Conservation (phyloP, 2,113 vertebrate species). For the Henicopernis longicauda region DNA sequence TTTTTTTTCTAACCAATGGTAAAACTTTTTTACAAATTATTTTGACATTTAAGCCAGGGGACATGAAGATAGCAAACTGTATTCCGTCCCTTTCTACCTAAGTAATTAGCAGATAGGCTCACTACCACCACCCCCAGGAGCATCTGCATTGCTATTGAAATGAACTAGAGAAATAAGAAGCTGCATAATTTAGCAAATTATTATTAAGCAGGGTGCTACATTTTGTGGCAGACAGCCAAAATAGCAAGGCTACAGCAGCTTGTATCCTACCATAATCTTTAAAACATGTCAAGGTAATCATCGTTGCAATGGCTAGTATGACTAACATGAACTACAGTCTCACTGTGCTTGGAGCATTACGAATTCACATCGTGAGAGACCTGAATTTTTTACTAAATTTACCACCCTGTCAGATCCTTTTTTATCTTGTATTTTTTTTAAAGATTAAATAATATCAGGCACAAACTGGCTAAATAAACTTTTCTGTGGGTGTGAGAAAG, state of each 20-base stretch:
- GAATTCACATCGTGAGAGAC: neutral
- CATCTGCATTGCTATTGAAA: neutral
- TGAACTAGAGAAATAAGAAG: neutral
- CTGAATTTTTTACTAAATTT: neutral
- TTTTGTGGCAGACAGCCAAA: neutral
- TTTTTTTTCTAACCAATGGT: neutral
- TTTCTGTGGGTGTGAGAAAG: neutral
- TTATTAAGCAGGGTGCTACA: neutral
- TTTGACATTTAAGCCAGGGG: neutral
- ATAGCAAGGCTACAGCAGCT: neutral
- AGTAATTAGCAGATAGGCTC: neutral
- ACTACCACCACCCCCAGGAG: neutral
- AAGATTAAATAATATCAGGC: neutral
- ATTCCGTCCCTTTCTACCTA: neutral
- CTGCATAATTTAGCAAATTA: neutral
- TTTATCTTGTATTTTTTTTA: neutral
- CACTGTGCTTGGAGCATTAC: neutral
- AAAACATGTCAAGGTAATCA: neutral
- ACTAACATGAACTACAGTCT: neutral
- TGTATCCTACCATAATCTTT: neutral
- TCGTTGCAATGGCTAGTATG: neutral
- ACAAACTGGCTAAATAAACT: neutral
- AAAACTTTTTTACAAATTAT: neutral
- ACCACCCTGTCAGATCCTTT: neutral
- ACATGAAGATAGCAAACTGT: neutral